Conservation (phyloP, 2,113 vertebrate genomes). For the Gobius niger region DNA sequence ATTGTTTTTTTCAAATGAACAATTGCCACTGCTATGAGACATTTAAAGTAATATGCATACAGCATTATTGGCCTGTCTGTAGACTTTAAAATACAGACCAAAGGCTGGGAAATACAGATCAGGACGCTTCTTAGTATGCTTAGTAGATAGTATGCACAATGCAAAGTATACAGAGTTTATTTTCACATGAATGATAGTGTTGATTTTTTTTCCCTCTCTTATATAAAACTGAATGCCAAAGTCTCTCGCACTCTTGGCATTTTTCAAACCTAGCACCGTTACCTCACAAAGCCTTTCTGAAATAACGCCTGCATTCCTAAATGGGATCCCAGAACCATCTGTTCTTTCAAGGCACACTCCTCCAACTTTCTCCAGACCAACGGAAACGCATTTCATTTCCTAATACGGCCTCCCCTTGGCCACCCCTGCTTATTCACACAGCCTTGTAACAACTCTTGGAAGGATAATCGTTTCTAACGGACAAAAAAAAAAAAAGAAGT, state of each 20-base stretch:
- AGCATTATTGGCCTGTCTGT: no score
- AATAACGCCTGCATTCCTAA: constrained; percentile 2
- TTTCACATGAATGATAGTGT: no score
- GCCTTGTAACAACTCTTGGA: constrained; percentile 9
- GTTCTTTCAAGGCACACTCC: not conserved
- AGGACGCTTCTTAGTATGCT: no score
- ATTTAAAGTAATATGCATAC: not conserved
- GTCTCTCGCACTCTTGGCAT: not conserved
- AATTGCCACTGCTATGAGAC: not conserved
- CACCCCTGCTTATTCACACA: constrained; percentile 5
- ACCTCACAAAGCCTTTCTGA: not conserved
- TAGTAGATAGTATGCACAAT: no score
- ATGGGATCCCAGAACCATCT: not conserved
- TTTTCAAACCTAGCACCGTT: not conserved
- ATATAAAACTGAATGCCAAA: not conserved
- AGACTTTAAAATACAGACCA: no score
- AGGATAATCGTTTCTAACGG: constrained; percentile 47
- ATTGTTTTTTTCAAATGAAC: constrained; percentile 13
- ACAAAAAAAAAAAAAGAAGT: constrained; percentile 10
- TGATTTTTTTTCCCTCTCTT: not conserved
- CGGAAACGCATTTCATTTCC: constrained; percentile 25
- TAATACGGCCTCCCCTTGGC: constrained; percentile 17
- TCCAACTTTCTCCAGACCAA: constrained; percentile 37
- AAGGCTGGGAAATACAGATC: no score
- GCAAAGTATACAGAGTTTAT: no score